Evolutionary conservation across 2,888 invertebrate genomes (phyloP).

Genomic region (Hybos culiciformis): DNA sequence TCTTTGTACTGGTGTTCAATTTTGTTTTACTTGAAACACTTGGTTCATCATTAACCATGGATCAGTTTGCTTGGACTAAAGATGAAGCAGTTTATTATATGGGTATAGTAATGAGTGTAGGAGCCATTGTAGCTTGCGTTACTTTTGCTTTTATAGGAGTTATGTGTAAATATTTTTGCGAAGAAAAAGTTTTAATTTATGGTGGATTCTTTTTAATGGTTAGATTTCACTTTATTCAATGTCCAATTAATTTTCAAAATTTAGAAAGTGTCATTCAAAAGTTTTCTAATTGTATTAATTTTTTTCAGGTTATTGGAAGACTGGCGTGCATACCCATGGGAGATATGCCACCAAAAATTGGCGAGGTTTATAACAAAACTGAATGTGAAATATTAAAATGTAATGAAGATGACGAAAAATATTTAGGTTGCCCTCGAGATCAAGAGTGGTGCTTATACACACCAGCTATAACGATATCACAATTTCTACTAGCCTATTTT

Average conservation of each 20-base stretch:
- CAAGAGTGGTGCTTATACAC: slow-evolving; percentile 68
- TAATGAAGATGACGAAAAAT: slow-evolving; percentile 29
- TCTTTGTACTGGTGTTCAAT: slow-evolving; percentile 74
- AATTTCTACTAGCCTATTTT: slow-evolving; percentile 63
- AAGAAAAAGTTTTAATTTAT: slow-evolving; percentile 66
- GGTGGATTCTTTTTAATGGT: slow-evolving; percentile 72
- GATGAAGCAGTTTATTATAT: slow-evolving; percentile 62
- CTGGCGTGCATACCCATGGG: slow-evolving; percentile 76
- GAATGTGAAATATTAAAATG: slow-evolving; percentile 18
- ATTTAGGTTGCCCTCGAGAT: slow-evolving; percentile 52
- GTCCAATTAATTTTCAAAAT: too few relatives aligned
- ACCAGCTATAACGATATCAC: slow-evolving; percentile 53
- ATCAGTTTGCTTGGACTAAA: slow-evolving; percentile 78
- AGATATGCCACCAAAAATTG: slow-evolving; percentile 50
- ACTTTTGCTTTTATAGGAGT: slow-evolving; percentile 59
- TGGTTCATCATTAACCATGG: slow-evolving; percentile 73
- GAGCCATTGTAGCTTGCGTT: slow-evolving; percentile 60
- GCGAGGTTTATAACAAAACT: slow-evolving; percentile 29
- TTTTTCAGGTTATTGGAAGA: too few relatives aligned
- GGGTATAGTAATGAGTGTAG: slow-evolving; percentile 68
- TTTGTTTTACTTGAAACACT: slow-evolving; percentile 79
- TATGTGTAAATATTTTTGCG: slow-evolving; percentile 56
- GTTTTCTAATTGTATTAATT: too few relatives aligned
- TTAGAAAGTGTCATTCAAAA: too few relatives aligned
- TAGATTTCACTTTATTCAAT: slow-evolving; percentile 52